Conservation (phyloP, 2,113 vertebrate genomes). For the Tetrao urogallus region DNA sequence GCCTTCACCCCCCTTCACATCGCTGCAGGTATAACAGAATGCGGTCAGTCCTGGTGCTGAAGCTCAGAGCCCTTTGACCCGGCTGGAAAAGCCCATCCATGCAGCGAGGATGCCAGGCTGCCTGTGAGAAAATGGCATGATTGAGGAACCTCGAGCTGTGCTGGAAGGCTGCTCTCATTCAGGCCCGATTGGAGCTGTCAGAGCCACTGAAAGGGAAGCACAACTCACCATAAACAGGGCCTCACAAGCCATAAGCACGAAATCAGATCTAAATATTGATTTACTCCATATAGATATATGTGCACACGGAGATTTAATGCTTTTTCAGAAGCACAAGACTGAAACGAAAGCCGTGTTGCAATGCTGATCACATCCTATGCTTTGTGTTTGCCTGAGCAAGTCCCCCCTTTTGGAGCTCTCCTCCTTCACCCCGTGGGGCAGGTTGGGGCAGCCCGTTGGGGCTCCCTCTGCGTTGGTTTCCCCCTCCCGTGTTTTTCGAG, state of each 20-base stretch:
- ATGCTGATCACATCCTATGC: accelerated
- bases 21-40: neutral
- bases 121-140: neutral
- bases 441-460: too few species aligned
- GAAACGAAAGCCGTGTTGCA: too few species aligned
- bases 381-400: neutral
- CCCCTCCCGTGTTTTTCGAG: too few species aligned
- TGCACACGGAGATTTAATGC: accelerated
- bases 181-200: neutral
- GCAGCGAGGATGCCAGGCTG: accelerated
- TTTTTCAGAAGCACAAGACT: accelerated
- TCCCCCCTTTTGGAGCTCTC: neutral
- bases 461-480: too few species aligned
- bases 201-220: neutral
- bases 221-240: neutral
- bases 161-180: neutral
- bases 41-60: neutral
- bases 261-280: neutral
- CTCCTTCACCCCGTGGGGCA: too few species aligned
- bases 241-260: neutral
- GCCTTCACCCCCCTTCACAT: neutral
- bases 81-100: neutral
- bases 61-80: accelerated
- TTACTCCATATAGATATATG: neutral
- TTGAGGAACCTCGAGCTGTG: neutral